Evolutionary conservation across 2,113 vertebrate genomes (phyloP).

Genomic region (Chloropsis cyanopogon): DNA sequence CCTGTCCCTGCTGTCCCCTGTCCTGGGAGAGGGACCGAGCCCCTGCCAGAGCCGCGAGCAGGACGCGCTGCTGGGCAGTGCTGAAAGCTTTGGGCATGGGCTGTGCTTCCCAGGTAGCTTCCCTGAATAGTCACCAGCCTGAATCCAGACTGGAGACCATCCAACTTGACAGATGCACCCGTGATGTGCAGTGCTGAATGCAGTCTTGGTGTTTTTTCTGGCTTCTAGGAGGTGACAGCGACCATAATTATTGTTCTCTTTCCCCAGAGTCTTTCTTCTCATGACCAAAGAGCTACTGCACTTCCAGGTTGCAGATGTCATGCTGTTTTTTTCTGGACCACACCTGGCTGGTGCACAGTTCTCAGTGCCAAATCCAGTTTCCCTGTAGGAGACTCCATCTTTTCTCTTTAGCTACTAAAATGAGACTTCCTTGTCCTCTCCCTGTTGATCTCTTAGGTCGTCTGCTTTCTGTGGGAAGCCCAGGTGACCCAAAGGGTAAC

Average conservation of each 20-base stretch:
- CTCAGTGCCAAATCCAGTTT: not conserved
- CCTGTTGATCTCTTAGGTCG: not conserved
- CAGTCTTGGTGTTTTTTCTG: not conserved
- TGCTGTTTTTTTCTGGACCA: not conserved
- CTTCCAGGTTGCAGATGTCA: not conserved
- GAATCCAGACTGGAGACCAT: not conserved
- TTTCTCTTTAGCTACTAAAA: not conserved
- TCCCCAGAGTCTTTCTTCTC: not conserved
- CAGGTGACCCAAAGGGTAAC: not conserved
- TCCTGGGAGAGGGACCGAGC: not conserved
- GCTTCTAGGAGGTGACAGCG: not conserved
- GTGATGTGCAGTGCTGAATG: not conserved
- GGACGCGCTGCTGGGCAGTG: rapidly evolving
- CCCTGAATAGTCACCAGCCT: not conserved
- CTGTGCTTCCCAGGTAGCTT: not conserved
- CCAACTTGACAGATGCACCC: not conserved
- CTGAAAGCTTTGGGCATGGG: not conserved
- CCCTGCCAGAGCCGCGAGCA: not conserved
- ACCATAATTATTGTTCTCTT: not conserved
- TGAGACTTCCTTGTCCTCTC: not conserved
- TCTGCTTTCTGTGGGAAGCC: not conserved
- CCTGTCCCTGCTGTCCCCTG: not conserved
- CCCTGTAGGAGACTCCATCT: not conserved
- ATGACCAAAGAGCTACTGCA: not conserved
- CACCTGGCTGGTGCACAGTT: not conserved